These are phyloP conservation scores for Dryococelus australis DNA, from an alignment of 2,888 invertebrate species.

Conservation along the genomic window DNA sequence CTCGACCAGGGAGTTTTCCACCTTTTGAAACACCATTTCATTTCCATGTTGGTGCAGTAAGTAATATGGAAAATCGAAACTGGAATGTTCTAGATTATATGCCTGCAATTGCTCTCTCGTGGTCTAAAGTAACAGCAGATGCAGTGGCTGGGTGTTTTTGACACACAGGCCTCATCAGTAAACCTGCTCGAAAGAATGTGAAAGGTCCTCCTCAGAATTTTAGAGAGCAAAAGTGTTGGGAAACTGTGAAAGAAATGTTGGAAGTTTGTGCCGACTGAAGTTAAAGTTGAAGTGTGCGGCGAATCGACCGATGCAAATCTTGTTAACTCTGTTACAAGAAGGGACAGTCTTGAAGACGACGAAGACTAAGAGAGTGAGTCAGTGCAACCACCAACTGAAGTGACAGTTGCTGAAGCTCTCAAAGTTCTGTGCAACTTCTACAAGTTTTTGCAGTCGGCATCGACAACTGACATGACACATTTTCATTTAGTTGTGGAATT, in stretches of 20 bases:
- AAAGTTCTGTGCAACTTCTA: no score
- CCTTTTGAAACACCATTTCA: neutral
- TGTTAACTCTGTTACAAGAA: neutral
- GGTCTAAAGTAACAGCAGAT: neutral
- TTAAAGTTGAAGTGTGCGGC: neutral
- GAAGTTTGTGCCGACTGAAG: neutral
- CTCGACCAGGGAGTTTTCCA: conserved; percentile 4
- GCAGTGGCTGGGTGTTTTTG: neutral
- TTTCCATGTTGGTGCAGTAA: neutral
- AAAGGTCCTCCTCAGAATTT: neutral
- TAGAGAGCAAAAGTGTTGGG: neutral
- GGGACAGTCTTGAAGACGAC: neutral
- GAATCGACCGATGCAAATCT: neutral
- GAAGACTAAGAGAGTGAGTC: neutral
- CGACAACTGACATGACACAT: no score
- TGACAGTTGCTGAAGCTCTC: no score
- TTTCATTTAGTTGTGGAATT: no score
- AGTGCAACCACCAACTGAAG: no score
- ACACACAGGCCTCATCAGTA: neutral
- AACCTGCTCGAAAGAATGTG: neutral
- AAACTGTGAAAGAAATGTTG: neutral
- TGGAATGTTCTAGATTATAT: neutral
- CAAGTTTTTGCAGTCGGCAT: no score
- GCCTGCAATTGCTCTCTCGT: neutral
- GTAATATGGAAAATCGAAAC: neutral